A percentile compares a stretch with the other conserved stretches of the same genome.
These are phyloP conservation scores for Chamaetylas fuelleborni DNA, from an alignment of 2,113 vertebrate species.

Conservation along the genomic window DNA sequence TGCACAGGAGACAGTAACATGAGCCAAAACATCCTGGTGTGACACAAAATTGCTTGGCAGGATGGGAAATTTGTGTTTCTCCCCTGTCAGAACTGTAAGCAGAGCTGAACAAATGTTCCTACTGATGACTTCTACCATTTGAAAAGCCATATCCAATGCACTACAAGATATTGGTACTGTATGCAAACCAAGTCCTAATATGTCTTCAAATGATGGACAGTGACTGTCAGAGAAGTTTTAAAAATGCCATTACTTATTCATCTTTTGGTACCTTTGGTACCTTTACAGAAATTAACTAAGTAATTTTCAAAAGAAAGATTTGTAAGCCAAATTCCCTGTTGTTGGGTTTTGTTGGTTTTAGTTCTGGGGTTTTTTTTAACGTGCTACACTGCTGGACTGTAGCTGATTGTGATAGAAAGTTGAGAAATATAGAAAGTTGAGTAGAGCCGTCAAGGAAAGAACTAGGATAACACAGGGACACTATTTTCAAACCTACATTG, in stretches of 20 bases:
- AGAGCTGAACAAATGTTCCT: not conserved
- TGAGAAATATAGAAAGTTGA: not conserved
- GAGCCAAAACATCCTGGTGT: accelerated
- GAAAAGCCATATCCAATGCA: not conserved
- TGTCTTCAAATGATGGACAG: not conserved
- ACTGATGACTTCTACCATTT: not conserved
- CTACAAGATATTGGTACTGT: not conserved
- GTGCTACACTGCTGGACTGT: not conserved
- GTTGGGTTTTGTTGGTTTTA: not conserved
- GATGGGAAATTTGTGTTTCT: not conserved
- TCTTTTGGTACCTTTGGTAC: not conserved
- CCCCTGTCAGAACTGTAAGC: not conserved
- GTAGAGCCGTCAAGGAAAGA: not conserved
- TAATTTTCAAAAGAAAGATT: not conserved
- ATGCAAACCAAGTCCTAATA: not conserved
- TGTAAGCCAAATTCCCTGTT: not conserved
- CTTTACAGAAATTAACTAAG: not conserved
- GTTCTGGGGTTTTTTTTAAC: not conserved
- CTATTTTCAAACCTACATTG: not conserved
- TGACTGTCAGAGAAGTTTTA: not conserved
- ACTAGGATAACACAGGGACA: not conserved
- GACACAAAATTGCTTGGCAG: not conserved
- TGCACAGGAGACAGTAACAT: not conserved
- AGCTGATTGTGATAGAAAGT: not conserved
- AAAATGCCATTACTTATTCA: not conserved